phyloP scores from a whole-genome alignment of 2,113 vertebrate species.

The Delphinus delphis region DNA sequence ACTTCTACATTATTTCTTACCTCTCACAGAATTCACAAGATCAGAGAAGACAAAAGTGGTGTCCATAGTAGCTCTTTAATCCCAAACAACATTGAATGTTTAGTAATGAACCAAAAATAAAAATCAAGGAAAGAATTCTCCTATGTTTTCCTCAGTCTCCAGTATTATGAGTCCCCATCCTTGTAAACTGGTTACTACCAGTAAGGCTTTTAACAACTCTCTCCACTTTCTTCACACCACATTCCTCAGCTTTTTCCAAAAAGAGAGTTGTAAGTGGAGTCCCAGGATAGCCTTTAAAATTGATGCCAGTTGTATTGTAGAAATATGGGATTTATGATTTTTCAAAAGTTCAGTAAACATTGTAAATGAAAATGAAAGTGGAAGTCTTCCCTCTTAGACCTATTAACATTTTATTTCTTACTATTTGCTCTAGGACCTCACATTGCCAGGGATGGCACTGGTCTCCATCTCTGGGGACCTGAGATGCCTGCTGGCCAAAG shows the following conservation, averaged over 20 bases:
- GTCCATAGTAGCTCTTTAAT: neutral
- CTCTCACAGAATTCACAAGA: neutral
- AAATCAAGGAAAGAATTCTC: neutral
- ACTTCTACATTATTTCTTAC: neutral
- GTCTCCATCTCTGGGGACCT: neutral
- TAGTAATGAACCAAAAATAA: neutral
- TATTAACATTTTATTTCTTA: neutral
- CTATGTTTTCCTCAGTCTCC: neutral
- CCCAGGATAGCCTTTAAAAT: neutral
- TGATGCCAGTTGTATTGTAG: neutral
- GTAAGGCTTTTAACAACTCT: neutral
- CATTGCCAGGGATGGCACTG: accelerated
- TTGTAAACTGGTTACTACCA: neutral
- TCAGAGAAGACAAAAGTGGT: neutral
- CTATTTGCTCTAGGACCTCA: neutral
- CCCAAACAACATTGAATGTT: neutral
- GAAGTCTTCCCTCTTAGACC: neutral
- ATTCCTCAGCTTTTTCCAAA: neutral
- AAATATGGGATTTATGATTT: neutral
- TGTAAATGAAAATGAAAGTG: neutral
- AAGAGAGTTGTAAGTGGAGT: no score
- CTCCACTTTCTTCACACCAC: neutral
- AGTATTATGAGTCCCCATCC: accelerated
- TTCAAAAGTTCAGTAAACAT: neutral
- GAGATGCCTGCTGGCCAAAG: neutral